Conservation (phyloP, 2,888 invertebrate species). For the Ichneumon xanthorius region DNA sequence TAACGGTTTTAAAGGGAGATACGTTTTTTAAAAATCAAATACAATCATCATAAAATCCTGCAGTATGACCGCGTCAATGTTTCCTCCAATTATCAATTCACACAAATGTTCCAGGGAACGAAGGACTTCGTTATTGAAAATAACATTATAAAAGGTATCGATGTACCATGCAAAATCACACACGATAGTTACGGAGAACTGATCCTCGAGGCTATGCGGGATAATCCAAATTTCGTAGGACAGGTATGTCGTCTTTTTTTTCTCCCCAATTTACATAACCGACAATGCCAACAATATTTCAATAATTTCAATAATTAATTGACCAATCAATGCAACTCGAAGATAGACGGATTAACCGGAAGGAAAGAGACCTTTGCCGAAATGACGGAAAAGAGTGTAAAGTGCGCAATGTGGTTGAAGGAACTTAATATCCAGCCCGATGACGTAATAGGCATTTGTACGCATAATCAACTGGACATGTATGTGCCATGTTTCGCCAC, state of each 20-base stretch:
- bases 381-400: slow-evolving; percentile 74
- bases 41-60: not conserved
- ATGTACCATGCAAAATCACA: not conserved
- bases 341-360: slow-evolving; percentile 76
- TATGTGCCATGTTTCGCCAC: slow-evolving; percentile 76
- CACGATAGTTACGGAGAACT: slow-evolving; percentile 68
- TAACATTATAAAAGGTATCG: slow-evolving; percentile 69
- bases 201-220: slow-evolving; percentile 68
- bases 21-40: not conserved
- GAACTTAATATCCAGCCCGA: slow-evolving; percentile 72
- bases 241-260: slow-evolving; percentile 69
- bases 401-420: slow-evolving; percentile 79
- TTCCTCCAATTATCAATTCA: not conserved
- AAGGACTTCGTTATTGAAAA: slow-evolving; percentile 66
- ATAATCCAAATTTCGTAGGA: slow-evolving; percentile 68
- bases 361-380: slow-evolving; percentile 71
- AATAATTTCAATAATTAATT: slow-evolving; percentile 70
- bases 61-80: not conserved
- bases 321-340: slow-evolving; percentile 73
- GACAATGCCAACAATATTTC: slow-evolving; percentile 65
- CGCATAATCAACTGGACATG: slow-evolving; percentile 75
- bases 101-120: slow-evolving; percentile 36
- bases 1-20: not conserved
- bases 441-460: slow-evolving; percentile 76
- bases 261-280: slow-evolving; percentile 66